Conservation (phyloP, 1,140 invertebrate species). For the Brachionus rotundiformis region DNA sequence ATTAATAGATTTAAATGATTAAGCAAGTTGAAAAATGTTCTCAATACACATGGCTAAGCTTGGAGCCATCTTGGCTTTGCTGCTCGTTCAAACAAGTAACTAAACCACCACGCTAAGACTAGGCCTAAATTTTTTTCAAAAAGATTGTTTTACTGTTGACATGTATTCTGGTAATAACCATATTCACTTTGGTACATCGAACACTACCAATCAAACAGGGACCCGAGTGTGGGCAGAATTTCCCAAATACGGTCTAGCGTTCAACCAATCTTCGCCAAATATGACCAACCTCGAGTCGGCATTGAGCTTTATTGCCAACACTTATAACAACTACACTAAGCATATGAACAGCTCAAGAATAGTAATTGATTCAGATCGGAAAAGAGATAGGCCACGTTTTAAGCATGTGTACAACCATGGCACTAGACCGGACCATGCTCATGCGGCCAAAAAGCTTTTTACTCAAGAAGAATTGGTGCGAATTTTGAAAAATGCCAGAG, state of each 20-base stretch:
- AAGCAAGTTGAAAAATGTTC: background rate
- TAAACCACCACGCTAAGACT: background rate
- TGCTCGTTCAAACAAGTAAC: background rate
- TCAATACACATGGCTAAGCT: background rate
- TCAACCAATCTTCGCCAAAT: background rate
- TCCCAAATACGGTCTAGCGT: background rate
- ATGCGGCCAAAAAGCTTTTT: background rate
- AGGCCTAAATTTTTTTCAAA: background rate
- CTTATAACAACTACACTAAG: background rate
- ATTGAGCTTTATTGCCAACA: background rate
- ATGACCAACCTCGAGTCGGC: background rate
- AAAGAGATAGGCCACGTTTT: background rate
- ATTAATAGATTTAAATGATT: background rate
- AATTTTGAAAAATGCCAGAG: background rate
- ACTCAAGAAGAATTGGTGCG: background rate
- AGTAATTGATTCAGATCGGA: background rate
- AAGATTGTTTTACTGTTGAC: conserved; percentile 35
- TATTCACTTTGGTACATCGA: background rate
- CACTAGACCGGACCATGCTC: background rate
- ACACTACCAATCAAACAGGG: background rate
- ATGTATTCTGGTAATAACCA: conserved; percentile 22
- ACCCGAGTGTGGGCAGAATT: background rate
- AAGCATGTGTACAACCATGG: background rate
- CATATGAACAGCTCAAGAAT: background rate
- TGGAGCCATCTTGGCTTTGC: background rate